Evolutionary conservation across 2,797 vertebrate genomes (phyloP), one percentile per base, ranked within the genome.

Genomic region (Galaxias olidus): DNA sequence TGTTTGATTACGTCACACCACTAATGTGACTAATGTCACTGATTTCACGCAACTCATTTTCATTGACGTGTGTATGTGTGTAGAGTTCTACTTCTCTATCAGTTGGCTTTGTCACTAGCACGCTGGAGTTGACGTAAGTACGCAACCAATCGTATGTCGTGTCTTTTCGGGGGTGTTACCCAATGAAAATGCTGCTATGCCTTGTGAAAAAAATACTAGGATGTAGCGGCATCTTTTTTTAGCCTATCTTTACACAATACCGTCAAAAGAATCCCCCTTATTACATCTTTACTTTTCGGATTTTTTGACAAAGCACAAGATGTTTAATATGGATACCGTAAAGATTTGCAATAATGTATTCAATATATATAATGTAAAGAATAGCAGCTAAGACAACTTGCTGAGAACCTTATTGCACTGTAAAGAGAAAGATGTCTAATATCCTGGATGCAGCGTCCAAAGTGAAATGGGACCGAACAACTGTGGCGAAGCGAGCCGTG

Each of bases 401-500:
- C 61, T 42, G 53, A 13, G 13, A 19, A 41, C 56, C 77, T 61
- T 47, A 18, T 67, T 50, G 30, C 51, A 17, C 48, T 9, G 10
- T 59, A 58, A 55, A 44, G 42, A 41, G 53, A 78, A 90, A 85
- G 52, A 96, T 96, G 95, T 91, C 88, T 81, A 89, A 81, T 66
- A 90, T 94, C 77, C 87, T 94, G 46, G 90, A 89, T 71, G 95
- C 93, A 64, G 91, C 92, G 78, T 89, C 91, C 69, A 87, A 84
- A 75, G 90, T 87, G 66, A 91, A 69, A 83, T 95, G 94, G 95
- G 90, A 92, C 89, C 88, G 90, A 78, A 85, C 90, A 63, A 60
- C 91, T 47, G 90, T 93, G 43, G 92, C 92, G 61, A 94, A 92
- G 80, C 90, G 92, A 88, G 94, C 94, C 65, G 93, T 92, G 58